These are phyloP conservation scores for Ictalurus furcatus DNA, from an alignment of 2,113 vertebrate species.

Conservation along the genomic window DNA sequence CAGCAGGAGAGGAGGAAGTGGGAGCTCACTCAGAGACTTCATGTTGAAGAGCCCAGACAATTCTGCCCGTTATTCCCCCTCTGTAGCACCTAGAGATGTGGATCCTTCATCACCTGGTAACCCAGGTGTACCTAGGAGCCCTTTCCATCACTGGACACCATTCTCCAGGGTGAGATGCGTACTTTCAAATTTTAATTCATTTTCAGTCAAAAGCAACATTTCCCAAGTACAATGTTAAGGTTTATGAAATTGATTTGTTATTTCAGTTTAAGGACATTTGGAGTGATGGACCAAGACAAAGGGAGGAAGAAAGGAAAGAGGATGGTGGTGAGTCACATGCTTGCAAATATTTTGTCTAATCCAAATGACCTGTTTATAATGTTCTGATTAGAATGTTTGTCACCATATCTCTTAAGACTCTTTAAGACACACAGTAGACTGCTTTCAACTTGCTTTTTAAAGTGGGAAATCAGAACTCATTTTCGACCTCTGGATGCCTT, in stretches of 20 bases:
- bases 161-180: conserved; percentile 64
- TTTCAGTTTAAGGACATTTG: conserved; percentile 68
- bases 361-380: too few species aligned
- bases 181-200: background rate
- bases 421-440: background rate
- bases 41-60: conserved; percentile 69
- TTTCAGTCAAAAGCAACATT: background rate
- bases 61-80: background rate
- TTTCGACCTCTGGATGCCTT: too few species aligned
- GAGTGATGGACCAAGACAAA: conserved; percentile 50
- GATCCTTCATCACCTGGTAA: conserved; percentile 41
- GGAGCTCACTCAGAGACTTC: conserved; percentile 70
- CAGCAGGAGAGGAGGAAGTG: conserved; percentile 5
- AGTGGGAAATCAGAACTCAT: too few species aligned
- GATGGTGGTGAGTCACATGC: conserved; percentile 65
- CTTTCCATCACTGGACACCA: conserved; percentile 58
- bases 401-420: background rate
- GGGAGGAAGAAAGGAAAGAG: conserved; percentile 58
- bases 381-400: background rate
- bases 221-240: background rate
- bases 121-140: conserved; percentile 25
- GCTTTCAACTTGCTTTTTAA: too few species aligned
- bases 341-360: too few species aligned
- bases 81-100: conserved; percentile 31
- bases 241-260: background rate